Base-by-base conservation (phyloP, 2,113 vertebrate genomes). In the Chitala chitala region DNA sequence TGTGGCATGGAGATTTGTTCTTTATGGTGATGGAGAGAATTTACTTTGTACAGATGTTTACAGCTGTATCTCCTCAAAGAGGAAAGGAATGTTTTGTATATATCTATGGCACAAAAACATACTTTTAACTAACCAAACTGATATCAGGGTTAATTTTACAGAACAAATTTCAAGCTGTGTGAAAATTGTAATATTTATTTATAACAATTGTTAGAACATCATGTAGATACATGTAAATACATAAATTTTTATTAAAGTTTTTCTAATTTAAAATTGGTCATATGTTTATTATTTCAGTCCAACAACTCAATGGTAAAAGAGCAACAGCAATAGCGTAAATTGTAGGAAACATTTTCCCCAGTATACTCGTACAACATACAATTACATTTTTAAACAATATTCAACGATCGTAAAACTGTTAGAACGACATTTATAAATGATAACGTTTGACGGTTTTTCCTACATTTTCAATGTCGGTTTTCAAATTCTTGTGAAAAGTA, bases 161-260 rank as follows among this genome's bases (percentile, higher is more conserved):
- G 78, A n/a, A n/a, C n/a, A 84, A 84, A 76, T 80, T 74, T 79
- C 56, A 76, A 82, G 78, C 78, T 85, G 82, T 86, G 86, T 87
- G 86, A 88, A 90, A 84, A 90, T 89, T 87, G 66, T 73, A 80
- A 71, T 86, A 77, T 69, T 78, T 90, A 91, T 88, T 89, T 91
- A 90, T 85, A 81, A 82, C 63, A 89, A 83, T 83, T 82, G 64
- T 76, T 86, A 87, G 76, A 75, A 86, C 73, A 54, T 77, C 83
- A 79, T 91, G 87, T 91, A 89, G 83, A 88, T 90, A 90, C 87
- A 81, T 92, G 89, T 91, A 91, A 86, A 91, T 90, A 89, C 59
- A 71, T 17, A 86, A 83, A 87, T 78, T 82, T 80, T 86, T 83
- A 90, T 86, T 91, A 92, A 92, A 89, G 83, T 88, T 89, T 77